Base-by-base conservation (phyloP, 2,888 invertebrate species). In the Erannis defoliaria region DNA sequence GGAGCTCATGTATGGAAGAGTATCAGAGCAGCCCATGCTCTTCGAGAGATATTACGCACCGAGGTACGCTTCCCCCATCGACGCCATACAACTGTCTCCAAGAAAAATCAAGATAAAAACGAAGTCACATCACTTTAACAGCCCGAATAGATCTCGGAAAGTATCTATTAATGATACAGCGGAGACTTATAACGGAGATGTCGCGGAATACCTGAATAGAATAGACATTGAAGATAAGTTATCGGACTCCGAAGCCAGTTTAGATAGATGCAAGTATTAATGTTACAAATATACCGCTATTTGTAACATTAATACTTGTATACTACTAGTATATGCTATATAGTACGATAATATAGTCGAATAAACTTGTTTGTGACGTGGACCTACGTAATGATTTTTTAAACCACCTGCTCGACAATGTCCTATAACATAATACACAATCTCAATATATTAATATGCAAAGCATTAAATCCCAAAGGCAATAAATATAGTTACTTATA, bases 1-100 rank as follows among this genome's bases (percentile, higher is more conserved):
- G 96, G 95, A 96, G 76, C 81, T 95, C 68, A 96, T 96, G 96
- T 89, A 95, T 66, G 94, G 95, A 19, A 90, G 96, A 68, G 96
- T 96, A 0, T 94, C 95, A 56, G 94, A 94, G 69, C 96, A 96
- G 71, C 96, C 96, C 0, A 94, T 96, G 73, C 92, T 96, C 5
- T 96, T 96, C 74, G 96, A 96, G 81, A 88, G 96, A 66, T 95
- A 95, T 76, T 95, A 95, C 43, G 94, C 95, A 62, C 95, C 95
- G 0, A 73, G 88, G n/a, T 80, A 85, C 1, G 70, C 83, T 5
- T 82, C 86, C 0, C 80, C 85, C 0, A 65, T 82, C 1, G 89
- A 90, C 51, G 81, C 79, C 42, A 68, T 88, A 45, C 86, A 87
- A 58, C 64, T 88, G 14, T 90, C 90, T 1, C 90, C 92, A 0